Conservation (phyloP, 2,888 invertebrate species). For the Drosophila algonquin region DNA sequence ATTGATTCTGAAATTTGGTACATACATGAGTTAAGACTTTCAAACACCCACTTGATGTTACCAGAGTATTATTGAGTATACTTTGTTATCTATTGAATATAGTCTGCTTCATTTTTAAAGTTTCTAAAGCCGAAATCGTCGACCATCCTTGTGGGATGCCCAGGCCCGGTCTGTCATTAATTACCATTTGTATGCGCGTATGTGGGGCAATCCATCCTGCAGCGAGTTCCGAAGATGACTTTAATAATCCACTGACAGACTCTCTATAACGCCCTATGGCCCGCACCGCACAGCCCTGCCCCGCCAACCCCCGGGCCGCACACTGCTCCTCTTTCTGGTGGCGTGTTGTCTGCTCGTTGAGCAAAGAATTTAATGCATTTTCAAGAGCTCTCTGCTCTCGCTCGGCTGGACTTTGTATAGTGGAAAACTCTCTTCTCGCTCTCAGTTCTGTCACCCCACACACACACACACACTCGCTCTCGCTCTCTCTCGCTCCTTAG, state of each 20-base stretch:
- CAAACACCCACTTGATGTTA: too few species aligned
- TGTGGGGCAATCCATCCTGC: too few species aligned
- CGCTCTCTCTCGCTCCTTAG: slow-evolving; percentile 2
- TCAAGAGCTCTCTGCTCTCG: slow-evolving; percentile 30
- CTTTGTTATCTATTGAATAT: too few species aligned
- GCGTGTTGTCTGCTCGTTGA: slow-evolving; percentile 36
- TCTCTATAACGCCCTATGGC: background rate
- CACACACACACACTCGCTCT: background rate
- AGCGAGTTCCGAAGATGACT: slow-evolving; percentile 17
- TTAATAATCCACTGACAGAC: slow-evolving; percentile 34
- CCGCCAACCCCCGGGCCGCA: too few species aligned
- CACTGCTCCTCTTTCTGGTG: background rate
- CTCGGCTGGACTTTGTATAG: slow-evolving; percentile 45
- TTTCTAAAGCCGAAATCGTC: too few species aligned
- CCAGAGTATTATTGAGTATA: too few species aligned
- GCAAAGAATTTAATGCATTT: slow-evolving; percentile 47
- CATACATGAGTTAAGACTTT: background rate
- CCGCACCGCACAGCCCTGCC: background rate
- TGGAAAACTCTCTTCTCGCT: background rate
- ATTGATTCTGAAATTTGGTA: slow-evolving; percentile 29
- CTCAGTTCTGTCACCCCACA: slow-evolving; percentile 2
- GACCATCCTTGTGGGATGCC: too few species aligned
- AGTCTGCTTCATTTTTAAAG: too few species aligned
- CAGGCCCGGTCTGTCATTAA: too few species aligned
- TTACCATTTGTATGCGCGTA: too few species aligned